Base-by-base conservation (phyloP, 2,113 vertebrate genomes). In the Scartelaos histophorus region DNA sequence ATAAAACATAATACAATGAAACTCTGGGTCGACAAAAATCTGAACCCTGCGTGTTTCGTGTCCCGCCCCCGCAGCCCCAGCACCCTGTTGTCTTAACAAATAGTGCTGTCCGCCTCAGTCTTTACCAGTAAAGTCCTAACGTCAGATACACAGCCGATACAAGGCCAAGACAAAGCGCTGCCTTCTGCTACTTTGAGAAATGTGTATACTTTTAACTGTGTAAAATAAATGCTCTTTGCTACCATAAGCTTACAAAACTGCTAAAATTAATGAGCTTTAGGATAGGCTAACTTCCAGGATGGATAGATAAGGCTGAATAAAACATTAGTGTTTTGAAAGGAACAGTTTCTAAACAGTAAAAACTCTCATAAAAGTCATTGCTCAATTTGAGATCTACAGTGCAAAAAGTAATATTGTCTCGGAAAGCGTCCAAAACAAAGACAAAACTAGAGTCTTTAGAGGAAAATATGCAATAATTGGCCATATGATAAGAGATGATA, bases 401-500 rank as follows among this genome's bases (percentile, higher is more conserved):
- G 54, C n/a, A 61, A 49, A 53, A 24, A 56, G 5, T 12, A 21
- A 51, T 56, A 22, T 21, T 12, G 5, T 13, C 65, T 53, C 21
- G 1, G 53, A 17, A 21, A 54, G 29, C 5, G 10, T 7, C 29
- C 11, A 24, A 56, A 51, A 60, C 45, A 74, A 15, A 67, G 66
- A 60, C 38, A 29, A n/a, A 61, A 35, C 69, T 17, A 35, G 22
- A 34, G 49, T 72, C 61, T 81, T 69, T 67, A 73, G 78, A 67
- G 67, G 67, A 29, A 7, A 58, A 22, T 49, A 53, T 35, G 66
- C 70, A 66, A 73, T 76, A 78, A 80, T 61, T 29, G 70, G 2
- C 66, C 65, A 85, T 78, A 71, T 80, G 82, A 88, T 88, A 84
- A 82, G 69, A 7, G 71, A 85, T 87, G 85, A 84, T 74, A 46